These are phyloP conservation scores for Sitta europaea DNA, from an alignment of 2,113 vertebrate species.

Conservation along the genomic window DNA sequence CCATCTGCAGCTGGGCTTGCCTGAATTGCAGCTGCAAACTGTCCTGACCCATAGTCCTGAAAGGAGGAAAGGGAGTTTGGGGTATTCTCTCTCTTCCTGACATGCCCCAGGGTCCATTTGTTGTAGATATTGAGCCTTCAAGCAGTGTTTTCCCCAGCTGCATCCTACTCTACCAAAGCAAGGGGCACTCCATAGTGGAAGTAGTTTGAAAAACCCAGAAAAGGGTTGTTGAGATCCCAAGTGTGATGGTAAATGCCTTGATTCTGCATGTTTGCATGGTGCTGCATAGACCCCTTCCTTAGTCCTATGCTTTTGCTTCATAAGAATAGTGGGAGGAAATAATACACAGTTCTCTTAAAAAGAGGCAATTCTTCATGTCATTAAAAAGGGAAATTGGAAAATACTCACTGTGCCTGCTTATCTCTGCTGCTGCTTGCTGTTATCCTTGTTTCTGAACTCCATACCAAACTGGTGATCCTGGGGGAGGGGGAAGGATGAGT, in stretches of 20 bases:
- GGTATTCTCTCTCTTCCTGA: background rate
- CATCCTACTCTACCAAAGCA: background rate
- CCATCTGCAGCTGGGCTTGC: background rate
- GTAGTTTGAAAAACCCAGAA: background rate
- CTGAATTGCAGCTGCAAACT: background rate
- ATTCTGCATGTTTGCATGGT: background rate
- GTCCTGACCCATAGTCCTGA: background rate
- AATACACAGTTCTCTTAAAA: background rate
- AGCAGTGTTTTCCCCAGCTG: background rate
- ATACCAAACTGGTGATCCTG: background rate
- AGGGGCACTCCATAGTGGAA: background rate
- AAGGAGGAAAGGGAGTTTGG: background rate
- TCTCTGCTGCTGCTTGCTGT: background rate
- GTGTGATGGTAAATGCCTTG: background rate
- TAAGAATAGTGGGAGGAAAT: background rate
- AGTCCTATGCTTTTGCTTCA: background rate
- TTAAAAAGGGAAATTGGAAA: background rate
- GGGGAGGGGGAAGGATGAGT: background rate
- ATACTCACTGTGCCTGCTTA: background rate
- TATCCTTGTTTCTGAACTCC: background rate
- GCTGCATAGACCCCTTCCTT: background rate
- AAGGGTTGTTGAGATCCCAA: background rate
- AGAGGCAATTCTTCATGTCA: background rate
- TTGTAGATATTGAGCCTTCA: background rate
- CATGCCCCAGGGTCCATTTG: rapidly evolving